Evolutionary conservation across 2,797 vertebrate genomes (phyloP), one percentile per base, ranked within the genome.

Genomic region (Pantherophis vulpinus): DNA sequence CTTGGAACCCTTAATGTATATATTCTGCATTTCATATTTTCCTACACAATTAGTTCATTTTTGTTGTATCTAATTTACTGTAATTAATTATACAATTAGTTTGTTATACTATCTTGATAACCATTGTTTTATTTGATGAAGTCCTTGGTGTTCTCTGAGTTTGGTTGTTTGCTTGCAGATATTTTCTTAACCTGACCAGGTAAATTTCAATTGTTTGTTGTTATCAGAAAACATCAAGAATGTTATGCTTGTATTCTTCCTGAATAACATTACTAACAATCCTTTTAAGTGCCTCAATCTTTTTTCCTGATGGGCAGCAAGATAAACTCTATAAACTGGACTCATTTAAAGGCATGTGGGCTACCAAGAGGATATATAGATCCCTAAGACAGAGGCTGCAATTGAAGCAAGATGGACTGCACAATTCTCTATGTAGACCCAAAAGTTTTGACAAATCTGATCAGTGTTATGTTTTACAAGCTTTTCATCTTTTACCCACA

Each of bases 301-400:
- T 87, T 87, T 18, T 42, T 37, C 10, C 32, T 66, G 51, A 25
- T 20, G 37, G 63, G 79, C 58, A 79, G 23, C 70, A 63, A 79
- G 47, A 79, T 89, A 89, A 79, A 5, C 16, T 92, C 37, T 89
- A 89, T 79, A 74, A 92, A 13, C 47, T 83, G 10, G 32, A 74
- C 27, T 9, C 51, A 61, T 60, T 92, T 37, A 86, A 59, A 92
- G n/a, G 42, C 79, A 92, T 92, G 92, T 89, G 66, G 92, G 70
- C 58, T 55, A 55, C 47, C 42, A 86, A 79, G 61, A 37, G 10
- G 23, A 47, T 90, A 18, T 63, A 86, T 86, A 86, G 88, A 92
- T 61, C 42, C 47, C 23, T 58, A 42, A 60, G 23, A 90, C 70
- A 63, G 55, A 37, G 58, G 14, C 51, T 83, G 59, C 13, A 20